These are phyloP conservation scores for Ceratina japonica DNA, from an alignment of 1,140 invertebrate species.

Conservation along the genomic window DNA sequence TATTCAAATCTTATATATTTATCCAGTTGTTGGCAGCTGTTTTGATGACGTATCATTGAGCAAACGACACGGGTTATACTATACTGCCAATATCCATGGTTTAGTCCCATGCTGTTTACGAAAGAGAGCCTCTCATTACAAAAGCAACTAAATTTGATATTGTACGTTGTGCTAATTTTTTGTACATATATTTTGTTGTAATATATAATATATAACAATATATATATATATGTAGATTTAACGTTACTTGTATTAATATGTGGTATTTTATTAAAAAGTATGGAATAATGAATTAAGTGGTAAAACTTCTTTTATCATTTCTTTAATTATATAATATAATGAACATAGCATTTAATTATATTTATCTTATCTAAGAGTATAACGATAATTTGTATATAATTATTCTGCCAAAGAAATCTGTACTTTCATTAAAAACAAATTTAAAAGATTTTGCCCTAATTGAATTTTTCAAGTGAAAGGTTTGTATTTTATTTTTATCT, in stretches of 20 bases:
- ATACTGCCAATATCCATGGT: too few species aligned
- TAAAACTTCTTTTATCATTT: background rate
- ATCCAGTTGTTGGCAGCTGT: too few species aligned
- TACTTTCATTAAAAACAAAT: conserved; percentile 77
- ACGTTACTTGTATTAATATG: background rate
- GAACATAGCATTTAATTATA: conserved; percentile 33
- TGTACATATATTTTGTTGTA: conserved; percentile 24
- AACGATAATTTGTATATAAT: conserved; percentile 78
- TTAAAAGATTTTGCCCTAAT: conserved; percentile 70
- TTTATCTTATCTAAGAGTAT: conserved; percentile 50
- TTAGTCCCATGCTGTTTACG: background rate
- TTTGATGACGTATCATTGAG: too few species aligned
- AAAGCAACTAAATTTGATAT: background rate
- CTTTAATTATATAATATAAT: background rate
- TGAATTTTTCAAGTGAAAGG: conserved; percentile 70
- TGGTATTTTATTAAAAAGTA: too few species aligned
- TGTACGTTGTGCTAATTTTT: background rate
- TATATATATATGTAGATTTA: background rate
- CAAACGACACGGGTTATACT: too few species aligned
- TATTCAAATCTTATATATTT: too few species aligned
- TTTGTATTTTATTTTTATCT: conserved; percentile 82
- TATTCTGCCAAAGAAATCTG: conserved; percentile 81
- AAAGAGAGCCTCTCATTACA: background rate
- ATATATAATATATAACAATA: too few species aligned
- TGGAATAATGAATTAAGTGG: too few species aligned